These are phyloP conservation scores for Anoura caudifer DNA, from an alignment of 2,113 vertebrate genomes.

Conservation along the genomic window DNA sequence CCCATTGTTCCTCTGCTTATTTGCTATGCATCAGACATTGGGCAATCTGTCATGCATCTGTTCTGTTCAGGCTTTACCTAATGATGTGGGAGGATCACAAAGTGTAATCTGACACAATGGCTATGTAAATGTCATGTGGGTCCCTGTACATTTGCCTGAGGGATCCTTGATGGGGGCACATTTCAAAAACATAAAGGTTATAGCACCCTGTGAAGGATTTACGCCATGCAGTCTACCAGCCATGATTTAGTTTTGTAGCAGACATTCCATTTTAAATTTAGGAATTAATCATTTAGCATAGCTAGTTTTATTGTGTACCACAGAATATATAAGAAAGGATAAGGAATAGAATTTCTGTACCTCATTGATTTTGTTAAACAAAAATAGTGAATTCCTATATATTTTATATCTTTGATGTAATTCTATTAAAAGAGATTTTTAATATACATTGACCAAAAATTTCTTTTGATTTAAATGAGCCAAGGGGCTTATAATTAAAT, in stretches of 20 bases:
- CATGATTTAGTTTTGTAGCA: conserved; percentile 70
- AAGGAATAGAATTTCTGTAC: conserved; percentile 40
- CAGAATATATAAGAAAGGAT: conserved; percentile 38
- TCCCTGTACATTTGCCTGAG: conserved; percentile 60
- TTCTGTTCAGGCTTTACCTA: conserved; percentile 28
- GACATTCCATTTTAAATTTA: conserved; percentile 69
- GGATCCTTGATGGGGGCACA: conserved; percentile 60
- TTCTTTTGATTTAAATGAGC: conserved; percentile 1
- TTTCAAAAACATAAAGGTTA: conserved; percentile 74
- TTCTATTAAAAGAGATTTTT: conserved; percentile 28
- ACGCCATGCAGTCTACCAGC: conserved; percentile 27
- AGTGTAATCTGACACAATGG: conserved; percentile 54
- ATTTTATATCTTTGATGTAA: conserved; percentile 46
- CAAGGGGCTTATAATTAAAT: conserved; percentile 4
- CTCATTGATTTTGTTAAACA: conserved; percentile 63
- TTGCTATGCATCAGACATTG: background rate
- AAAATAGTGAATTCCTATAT: conserved; percentile 64
- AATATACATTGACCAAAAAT: conserved; percentile 32
- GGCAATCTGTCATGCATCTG: conserved; percentile 32
- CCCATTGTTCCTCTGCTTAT: background rate
- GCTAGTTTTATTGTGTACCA: conserved; percentile 54
- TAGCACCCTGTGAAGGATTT: conserved; percentile 67
- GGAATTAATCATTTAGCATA: conserved; percentile 69
- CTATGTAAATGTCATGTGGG: conserved; percentile 67
- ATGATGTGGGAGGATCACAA: conserved; percentile 60